Evolutionary conservation across 2,797 vertebrate species (phyloP), one percentile per base, ranked within the genome.

Genomic region (Anas flavirostris): DNA sequence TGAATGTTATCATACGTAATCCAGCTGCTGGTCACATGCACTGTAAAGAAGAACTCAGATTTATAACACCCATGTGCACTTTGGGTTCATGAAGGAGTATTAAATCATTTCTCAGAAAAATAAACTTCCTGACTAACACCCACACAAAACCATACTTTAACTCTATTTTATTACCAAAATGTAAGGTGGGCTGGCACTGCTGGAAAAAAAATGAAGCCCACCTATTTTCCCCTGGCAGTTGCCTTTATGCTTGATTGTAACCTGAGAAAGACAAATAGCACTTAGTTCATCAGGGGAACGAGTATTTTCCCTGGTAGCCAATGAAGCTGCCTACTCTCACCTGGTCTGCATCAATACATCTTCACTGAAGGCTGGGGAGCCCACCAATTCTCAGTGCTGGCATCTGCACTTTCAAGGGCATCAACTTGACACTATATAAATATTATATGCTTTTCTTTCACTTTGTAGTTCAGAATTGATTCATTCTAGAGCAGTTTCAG

Each of bases 361-460:
- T 84, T 76, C 77, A 53, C 43, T 48, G 52, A 70, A 66, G 52
- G 8, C 82, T 31, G 13, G 31, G 69, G 58, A 95, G 82, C 82
- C 67, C 76, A 75, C 86, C 59, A 50, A 37, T 29, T 72, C 87
- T 12, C 58, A 77, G 6, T 10, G 70, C 94, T 84, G 91, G 89
- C 67, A 84, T 84, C 85, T 83, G 91, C 73, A 81, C 79, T 91
- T 92, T 46, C 93, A 93, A 96, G 92, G 89, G 69, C 82, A 86
- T 62, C 59, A 68, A 74, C 67, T 50, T 77, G 90, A 90, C 91
- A 93, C 80, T 29, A 3, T 44, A 95, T 94, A 95, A 94, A 88
- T 95, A 82, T 85, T 43, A 16, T 6, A 76, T 39, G 70, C 63
- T 91, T 94, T 90, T 69, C 73, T 93, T 78, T 92, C 89, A 59